Percentiles rank a stretch among this genome's conserved stretches.
phyloP scores from a whole-genome alignment of 2,888 invertebrate species.

The Xestia rhomboidea region DNA sequence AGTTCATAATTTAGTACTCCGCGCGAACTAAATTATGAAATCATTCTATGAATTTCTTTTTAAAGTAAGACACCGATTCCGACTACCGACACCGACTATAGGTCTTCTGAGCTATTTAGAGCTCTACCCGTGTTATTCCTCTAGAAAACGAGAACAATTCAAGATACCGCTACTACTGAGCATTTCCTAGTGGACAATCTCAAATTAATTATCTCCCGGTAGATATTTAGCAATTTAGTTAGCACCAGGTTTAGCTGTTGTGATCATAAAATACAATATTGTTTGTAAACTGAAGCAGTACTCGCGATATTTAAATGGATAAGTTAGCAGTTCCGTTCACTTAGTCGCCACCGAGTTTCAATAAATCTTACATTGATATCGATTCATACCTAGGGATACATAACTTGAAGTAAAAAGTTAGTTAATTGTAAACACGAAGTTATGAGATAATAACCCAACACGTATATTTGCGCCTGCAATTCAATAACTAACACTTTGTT shows the following conservation, averaged over 20 bases:
- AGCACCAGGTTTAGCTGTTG: neutral
- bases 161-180: neutral
- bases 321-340: constrained; percentile 36
- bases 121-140: neutral
- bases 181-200: neutral
- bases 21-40: no score
- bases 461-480: constrained; percentile 29
- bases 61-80: no score
- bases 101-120: neutral
- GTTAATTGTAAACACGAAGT: constrained; percentile 38
- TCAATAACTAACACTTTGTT: constrained; percentile 45
- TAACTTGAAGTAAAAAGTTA: constrained; percentile 20
- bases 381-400: constrained; percentile 8
- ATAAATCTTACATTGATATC: constrained; percentile 26
- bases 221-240: constrained; percentile 13
- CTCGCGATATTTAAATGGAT: constrained; percentile 32
- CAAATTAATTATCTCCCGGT: neutral
- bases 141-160: neutral
- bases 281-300: constrained; percentile 23
- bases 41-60: no score
- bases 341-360: constrained; percentile 23
- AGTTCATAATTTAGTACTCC: no score
- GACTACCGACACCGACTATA: no score
- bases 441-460: constrained; percentile 42
- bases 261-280: constrained; percentile 38